A percentile compares a stretch with the other conserved stretches of the same genome.
phyloP scores from a whole-genome alignment of 2,113 vertebrate species.

The Boulengeromyrus knoepffleri region DNA sequence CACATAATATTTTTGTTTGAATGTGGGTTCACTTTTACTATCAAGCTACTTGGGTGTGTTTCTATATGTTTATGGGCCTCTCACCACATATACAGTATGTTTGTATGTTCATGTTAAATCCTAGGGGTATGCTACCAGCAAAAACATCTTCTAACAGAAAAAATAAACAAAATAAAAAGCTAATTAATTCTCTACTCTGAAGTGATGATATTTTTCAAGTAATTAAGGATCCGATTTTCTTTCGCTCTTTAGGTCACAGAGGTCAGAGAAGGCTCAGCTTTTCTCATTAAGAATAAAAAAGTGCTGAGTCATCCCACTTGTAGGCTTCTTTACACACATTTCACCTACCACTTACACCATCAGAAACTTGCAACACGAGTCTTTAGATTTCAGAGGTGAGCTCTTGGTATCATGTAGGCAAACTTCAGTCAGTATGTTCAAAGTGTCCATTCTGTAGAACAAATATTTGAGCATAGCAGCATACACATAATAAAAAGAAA shows the following conservation, averaged over 20 bases:
- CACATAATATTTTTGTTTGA: neutral
- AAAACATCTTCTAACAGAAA: slow-evolving; percentile 6
- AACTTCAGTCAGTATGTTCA: slow-evolving; percentile 25
- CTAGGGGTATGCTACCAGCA: neutral
- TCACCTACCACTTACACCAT: neutral
- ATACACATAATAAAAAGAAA: slow-evolving; percentile 49
- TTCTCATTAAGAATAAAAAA: slow-evolving; percentile 49
- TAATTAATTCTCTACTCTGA: slow-evolving; percentile 37
- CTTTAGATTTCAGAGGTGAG: neutral
- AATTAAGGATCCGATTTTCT: slow-evolving; percentile 48
- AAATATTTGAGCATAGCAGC: slow-evolving; percentile 55
- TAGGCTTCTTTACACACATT: slow-evolving; percentile 20
- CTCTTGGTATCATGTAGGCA: neutral
- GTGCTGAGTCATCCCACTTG: slow-evolving; percentile 40
- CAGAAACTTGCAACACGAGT: neutral
- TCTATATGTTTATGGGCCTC: neutral
- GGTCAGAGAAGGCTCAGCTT: slow-evolving; percentile 37
- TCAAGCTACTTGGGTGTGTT: neutral
- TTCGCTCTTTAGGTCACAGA: slow-evolving; percentile 37
- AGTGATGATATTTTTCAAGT: slow-evolving; percentile 33
- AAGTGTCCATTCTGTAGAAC: slow-evolving; percentile 44
- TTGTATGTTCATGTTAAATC: neutral
- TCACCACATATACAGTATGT: neutral
- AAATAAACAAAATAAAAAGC: slow-evolving; percentile 16
- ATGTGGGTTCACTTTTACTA: neutral